Percentiles rank a stretch among this genome's conserved stretches.
Evolutionary conservation across 2,113 vertebrate species (phyloP).

Genomic region (Alligator mississippiensis): DNA sequence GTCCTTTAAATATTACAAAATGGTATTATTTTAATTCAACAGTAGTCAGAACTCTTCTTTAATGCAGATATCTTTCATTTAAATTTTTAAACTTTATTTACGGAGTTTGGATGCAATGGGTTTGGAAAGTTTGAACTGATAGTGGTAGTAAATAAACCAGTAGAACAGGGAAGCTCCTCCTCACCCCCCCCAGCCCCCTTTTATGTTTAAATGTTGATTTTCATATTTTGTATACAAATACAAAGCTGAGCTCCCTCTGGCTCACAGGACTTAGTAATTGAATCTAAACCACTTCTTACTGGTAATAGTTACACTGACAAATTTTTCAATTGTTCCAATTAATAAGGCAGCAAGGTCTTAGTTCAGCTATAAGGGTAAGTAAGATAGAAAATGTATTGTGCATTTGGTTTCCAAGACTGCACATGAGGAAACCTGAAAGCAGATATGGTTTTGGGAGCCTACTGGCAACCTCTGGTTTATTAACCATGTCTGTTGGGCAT

Average conservation of each 20-base stretch:
- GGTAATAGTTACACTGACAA: background rate
- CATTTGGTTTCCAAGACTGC: background rate
- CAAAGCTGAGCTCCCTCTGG: background rate
- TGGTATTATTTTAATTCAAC: background rate
- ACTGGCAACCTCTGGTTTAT: background rate
- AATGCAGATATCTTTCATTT: background rate
- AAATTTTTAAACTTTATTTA: background rate
- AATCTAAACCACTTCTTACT: background rate
- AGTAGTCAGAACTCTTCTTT: background rate
- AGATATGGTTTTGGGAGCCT: background rate
- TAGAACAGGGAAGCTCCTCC: background rate
- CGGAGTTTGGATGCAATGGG: background rate
- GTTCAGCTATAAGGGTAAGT: background rate
- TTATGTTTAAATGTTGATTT: background rate
- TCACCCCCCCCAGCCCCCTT: background rate
- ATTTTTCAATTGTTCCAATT: background rate
- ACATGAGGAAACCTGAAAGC: background rate
- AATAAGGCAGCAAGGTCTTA: background rate
- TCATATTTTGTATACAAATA: background rate
- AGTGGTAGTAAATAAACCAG: background rate
- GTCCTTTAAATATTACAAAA: background rate
- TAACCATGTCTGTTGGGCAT: background rate
- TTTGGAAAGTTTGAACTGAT: background rate
- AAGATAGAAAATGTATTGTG: background rate
- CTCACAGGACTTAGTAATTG: background rate